Evolutionary conservation across 1,140 invertebrate species (phyloP), one percentile per base, ranked within the genome.

Genomic region (Apocrypta bakeri): DNA sequence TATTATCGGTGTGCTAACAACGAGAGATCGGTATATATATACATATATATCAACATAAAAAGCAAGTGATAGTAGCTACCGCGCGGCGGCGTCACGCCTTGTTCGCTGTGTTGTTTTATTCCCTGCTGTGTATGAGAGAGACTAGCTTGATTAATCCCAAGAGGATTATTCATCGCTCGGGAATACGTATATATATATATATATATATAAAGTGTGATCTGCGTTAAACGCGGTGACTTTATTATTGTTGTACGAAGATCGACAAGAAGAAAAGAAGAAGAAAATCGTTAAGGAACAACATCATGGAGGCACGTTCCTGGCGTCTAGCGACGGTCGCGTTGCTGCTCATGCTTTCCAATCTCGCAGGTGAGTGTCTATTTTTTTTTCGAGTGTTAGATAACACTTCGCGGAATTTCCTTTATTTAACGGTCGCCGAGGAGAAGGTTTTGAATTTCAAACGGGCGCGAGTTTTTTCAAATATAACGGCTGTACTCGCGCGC

Each of bases 281-380:
- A 2, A 29, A 66, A 37, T 37, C 33, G 33, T 37, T 8, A 14
- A 61, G 56, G 33, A 21, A 11, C 4, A 25, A 21, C n/a, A 48
- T 24, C 64, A 79, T 79, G 76, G 76, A 69, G 40, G 33, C 64
- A 3, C 72, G 72, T 25, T 29, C 40, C 42, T 74, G 72, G 40
- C 72, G 72, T 74, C 72, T 61, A 12, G 72, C 72, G 40, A 31
- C 40, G 24, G 24, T 29, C n/a, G 42, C 68, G 14, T 2, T 64
- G 21, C 27, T 74, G 40, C 9, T 72, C 40, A 0, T 31, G 71
- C 27, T 72, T 12, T 14, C 37, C 12, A 21, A 77, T 12, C n/a
- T 56, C 24, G 24, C 79, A 81, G 79, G 79, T 81, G 69, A 81
- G 79, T 79, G 4, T 25, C 31, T 31, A 21, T 56, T 42, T 21